phyloP scores from a whole-genome alignment of 2,888 invertebrate species.

The Tenthredo scrophulariae region DNA sequence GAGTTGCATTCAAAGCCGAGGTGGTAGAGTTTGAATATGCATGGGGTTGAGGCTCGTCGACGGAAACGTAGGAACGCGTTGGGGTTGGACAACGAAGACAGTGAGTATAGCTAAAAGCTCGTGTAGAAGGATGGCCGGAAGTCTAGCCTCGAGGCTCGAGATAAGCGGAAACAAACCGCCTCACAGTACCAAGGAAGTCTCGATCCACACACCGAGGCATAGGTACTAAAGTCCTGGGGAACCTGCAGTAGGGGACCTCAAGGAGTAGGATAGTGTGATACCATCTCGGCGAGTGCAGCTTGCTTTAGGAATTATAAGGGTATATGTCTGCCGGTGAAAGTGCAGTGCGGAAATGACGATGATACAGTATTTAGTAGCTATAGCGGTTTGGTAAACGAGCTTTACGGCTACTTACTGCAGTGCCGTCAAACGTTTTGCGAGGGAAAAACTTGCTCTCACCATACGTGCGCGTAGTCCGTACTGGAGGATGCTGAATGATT shows the following conservation, averaged over 20 bases:
- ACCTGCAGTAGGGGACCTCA: slow-evolving; percentile 11
- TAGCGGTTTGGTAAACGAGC: slow-evolving; percentile 9
- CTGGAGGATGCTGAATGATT: not conserved
- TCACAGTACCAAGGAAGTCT: slow-evolving; percentile 8
- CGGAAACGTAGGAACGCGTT: slow-evolving; percentile 41
- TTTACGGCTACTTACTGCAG: not conserved
- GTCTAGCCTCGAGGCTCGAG: slow-evolving; percentile 58
- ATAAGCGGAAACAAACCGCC: slow-evolving; percentile 55
- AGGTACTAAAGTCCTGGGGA: slow-evolving; percentile 30
- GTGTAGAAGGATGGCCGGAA: slow-evolving; percentile 60
- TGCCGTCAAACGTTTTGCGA: slow-evolving; percentile 10
- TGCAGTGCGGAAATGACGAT: slow-evolving; percentile 43
- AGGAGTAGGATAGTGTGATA: slow-evolving; percentile 21
- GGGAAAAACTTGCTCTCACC: not conserved
- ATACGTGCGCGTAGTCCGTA: not conserved
- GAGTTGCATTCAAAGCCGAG: slow-evolving; percentile 6
- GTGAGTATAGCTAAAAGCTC: slow-evolving; percentile 46
- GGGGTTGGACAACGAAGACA: slow-evolving; percentile 58
- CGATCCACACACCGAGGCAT: slow-evolving; percentile 15
- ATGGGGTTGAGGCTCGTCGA: slow-evolving; percentile 39
- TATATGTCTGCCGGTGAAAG: not conserved
- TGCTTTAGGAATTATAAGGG: slow-evolving; percentile 22
- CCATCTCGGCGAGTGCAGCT: slow-evolving; percentile 28
- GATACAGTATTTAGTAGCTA: slow-evolving; percentile 43
- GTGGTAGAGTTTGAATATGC: slow-evolving; percentile 50